Percentiles rank a stretch among this genome's conserved stretches.
Conservation (phyloP, 35 echinoderm and acorn worm genomes). For the Strongylocentrotus purpuratus region DNA sequence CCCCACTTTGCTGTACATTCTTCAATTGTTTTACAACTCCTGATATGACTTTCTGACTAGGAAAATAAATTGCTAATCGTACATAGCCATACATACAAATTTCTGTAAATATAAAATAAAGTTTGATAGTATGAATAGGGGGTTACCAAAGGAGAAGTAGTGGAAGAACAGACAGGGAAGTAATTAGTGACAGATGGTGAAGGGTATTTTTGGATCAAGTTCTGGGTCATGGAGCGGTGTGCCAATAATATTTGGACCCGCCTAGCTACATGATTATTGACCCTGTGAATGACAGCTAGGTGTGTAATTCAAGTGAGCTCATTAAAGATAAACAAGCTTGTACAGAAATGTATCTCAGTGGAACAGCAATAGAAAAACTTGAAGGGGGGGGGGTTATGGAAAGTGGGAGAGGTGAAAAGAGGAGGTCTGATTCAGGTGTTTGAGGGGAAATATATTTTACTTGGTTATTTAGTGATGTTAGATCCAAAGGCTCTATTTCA, state of each 20-base stretch:
- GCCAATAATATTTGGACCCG: not conserved
- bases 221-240: not conserved
- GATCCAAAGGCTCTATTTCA: no score
- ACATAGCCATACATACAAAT: no score
- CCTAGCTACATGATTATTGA: not conserved
- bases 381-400: not conserved
- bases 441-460: no score
- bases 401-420: not conserved
- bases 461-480: no score
- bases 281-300: not conserved
- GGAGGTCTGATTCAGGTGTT: not conserved
- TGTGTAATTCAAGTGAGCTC: not conserved
- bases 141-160: not conserved
- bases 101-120: not conserved
- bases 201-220: slow-evolving; percentile 2
- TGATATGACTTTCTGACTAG: no score
- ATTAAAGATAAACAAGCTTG: not conserved
- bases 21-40: no score
- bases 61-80: no score
- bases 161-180: not conserved
- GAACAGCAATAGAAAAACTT: not conserved
- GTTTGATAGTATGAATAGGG: not conserved
- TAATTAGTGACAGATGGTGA: slow-evolving; percentile 1
- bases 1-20: no score
- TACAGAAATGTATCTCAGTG: no score